Evolutionary conservation across 1,140 invertebrate genomes (phyloP), one percentile per base, ranked within the genome.

Genomic region (Plectrocnemia conspersa): DNA sequence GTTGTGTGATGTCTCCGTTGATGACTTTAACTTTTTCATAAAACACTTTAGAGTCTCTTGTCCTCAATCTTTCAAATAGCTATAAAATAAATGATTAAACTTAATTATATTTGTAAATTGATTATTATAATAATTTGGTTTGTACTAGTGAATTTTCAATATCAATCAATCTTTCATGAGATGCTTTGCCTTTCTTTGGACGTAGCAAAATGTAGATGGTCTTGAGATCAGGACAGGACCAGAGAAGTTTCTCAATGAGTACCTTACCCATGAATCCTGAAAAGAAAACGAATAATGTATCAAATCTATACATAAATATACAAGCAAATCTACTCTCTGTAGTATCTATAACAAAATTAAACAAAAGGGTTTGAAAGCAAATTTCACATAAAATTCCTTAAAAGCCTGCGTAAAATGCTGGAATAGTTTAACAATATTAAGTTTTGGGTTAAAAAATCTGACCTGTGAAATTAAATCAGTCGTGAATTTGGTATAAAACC

Each of bases 201-300:
- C 90, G 71, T 61, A 93, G 75, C 3, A 93, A 69, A 5, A 91
- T 52, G 64, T 88, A 93, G 45, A 93, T 83, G 38, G 77, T 81
- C 33, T 78, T 74, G 3, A 93, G 56, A 2, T 82, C 81, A 0
- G 84, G 79, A 71, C 89, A 93, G 1, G 84, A 87, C 55, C 88
- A 77, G 2, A 93, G 68, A 2, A 93, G 65, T 64, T 93, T 93
- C 70, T 93, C 90, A 1, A 92, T 78, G 10, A 93, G 70, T 0
- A 88, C 83, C 72, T 93, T 93, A 0, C 91, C 91, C 70, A 93
- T 80, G 65, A 92, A 93, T 27, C 89, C 89, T 59, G 84, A 2
- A 65, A 65, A 47, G 3, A 53, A 32, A 44, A 6, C 10, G n/a
- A 15, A 52, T 15, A 36, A 36, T 36, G 35, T 18, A 36, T 4